phyloP scores from a whole-genome alignment of 2,888 invertebrate species.

The Chrysolina haemoptera region DNA sequence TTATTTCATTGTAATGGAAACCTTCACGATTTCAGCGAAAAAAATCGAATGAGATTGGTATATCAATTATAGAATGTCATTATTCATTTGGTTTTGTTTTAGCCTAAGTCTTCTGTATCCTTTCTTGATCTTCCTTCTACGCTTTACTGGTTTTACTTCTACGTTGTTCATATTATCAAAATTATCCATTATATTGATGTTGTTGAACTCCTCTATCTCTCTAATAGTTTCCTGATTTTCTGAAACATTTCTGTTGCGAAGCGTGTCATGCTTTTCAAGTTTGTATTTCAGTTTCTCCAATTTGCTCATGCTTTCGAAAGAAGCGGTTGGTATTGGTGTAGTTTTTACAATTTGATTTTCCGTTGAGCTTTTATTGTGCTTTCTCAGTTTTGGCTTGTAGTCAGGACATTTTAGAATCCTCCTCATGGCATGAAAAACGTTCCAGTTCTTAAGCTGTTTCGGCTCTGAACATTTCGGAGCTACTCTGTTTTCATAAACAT shows the following conservation, averaged over 20 bases:
- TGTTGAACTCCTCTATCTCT: conserved; percentile 26
- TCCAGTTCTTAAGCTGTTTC: conserved; percentile 73
- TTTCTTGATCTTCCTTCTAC: conserved; percentile 29
- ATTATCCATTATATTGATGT: conserved; percentile 18
- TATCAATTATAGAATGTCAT: conserved; percentile 39
- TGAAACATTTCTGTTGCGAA: conserved; percentile 34
- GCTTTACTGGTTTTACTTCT: conserved; percentile 14
- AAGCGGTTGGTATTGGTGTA: conserved; percentile 6
- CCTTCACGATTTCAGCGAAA: too few species aligned
- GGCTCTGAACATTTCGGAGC: conserved; percentile 77
- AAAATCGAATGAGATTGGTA: background rate
- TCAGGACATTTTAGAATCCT: conserved; percentile 72
- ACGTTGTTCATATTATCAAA: conserved; percentile 26
- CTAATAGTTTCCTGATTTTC: conserved; percentile 23
- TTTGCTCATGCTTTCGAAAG: conserved; percentile 43
- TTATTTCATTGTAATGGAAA: too few species aligned
- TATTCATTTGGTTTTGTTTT: conserved; percentile 36
- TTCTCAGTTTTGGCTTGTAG: conserved; percentile 65
- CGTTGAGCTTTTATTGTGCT: conserved; percentile 37
- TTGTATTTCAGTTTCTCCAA: conserved; percentile 51
- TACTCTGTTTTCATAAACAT: conserved; percentile 73
- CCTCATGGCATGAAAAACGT: conserved; percentile 77
- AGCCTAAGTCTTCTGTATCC: conserved; percentile 32
- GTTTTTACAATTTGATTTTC: conserved; percentile 10
- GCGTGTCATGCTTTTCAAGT: conserved; percentile 45